A percentile compares a stretch with the other conserved stretches of the same genome.
Evolutionary conservation across 2,797 vertebrate species (phyloP).

Genomic region (Masticophis lateralis): DNA sequence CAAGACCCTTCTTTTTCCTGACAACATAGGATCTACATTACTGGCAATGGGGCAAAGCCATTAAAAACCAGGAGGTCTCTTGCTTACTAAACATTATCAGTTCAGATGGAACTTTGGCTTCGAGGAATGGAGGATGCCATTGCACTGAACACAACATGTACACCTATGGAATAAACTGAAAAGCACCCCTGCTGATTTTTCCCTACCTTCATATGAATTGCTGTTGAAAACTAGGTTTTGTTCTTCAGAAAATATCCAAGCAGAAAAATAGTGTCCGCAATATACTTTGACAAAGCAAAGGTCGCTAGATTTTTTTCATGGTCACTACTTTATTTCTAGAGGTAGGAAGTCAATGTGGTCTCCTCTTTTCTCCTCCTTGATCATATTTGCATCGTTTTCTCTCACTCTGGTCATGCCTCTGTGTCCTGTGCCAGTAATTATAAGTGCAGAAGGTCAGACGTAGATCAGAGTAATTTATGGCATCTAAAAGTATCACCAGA

Average conservation of each 20-base stretch:
- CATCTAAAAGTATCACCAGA: background rate
- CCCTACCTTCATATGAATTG: background rate
- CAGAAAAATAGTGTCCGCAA: background rate
- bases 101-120: background rate
- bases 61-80: background rate
- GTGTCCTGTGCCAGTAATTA: background rate
- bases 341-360: background rate
- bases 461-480: background rate
- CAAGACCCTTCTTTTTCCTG: background rate
- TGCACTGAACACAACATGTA: background rate
- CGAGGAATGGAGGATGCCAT: background rate
- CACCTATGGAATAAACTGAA: background rate
- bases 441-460: background rate
- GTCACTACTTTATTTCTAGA: background rate
- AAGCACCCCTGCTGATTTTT: background rate
- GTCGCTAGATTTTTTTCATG: background rate
- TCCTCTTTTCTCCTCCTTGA: background rate
- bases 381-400: background rate
- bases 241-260: background rate
- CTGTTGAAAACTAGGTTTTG: background rate
- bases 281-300: background rate
- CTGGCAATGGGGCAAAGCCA: background rate
- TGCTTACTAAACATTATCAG: background rate
- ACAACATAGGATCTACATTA: background rate
- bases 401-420: background rate